Evolutionary conservation across 2,113 vertebrate genomes (phyloP), one percentile per base, ranked within the genome.

Genomic region (Haplotaxodon microlepis): DNA sequence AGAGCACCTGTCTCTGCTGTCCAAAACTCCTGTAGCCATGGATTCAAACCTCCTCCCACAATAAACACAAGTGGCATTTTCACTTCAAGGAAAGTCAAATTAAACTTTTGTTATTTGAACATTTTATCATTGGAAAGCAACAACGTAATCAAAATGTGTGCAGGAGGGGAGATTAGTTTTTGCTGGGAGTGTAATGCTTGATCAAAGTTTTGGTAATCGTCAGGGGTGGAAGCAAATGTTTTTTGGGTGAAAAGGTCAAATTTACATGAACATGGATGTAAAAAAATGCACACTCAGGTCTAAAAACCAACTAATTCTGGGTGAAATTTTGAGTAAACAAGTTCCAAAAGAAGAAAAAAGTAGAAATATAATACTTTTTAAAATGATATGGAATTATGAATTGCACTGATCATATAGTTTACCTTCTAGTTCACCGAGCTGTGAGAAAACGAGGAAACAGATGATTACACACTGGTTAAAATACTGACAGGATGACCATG

Each of bases 1-100:
- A 45, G 87, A 66, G 88, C 95, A 95, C 94, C 94, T 96, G 94
- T 94, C 81, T 85, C 59, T 84, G 78, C 84, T 50, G 76, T 69
- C 59, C 85, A 86, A 63, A 73, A 84, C 56, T n/a, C 24, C 82
- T 81, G 82, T 81, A 86, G 38, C 83, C 78, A 78, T 92, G 91
- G 90, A 42, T 81, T 79, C 80, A 51, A 29, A 4, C 69, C 56
- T 69, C 34, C 45, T 81, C 80, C 61, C 83, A 90, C 34, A 89
- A 66, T 86, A 86, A 78, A 86, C 86, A 86, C 63, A 50, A 90
- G 45, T 84, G 86, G 47, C 36, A 82, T 90, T 89, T 88, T 88
- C 45, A 84, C 81, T 84, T 71, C 24, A 82, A 31, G 40, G 57
- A 73, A 73, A 84, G 11, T n/a, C 47, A 82, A 50, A 11, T 8